Evolutionary conservation across 2,113 vertebrate genomes (phyloP).

Genomic region (Pheucticus melanocephalus): DNA sequence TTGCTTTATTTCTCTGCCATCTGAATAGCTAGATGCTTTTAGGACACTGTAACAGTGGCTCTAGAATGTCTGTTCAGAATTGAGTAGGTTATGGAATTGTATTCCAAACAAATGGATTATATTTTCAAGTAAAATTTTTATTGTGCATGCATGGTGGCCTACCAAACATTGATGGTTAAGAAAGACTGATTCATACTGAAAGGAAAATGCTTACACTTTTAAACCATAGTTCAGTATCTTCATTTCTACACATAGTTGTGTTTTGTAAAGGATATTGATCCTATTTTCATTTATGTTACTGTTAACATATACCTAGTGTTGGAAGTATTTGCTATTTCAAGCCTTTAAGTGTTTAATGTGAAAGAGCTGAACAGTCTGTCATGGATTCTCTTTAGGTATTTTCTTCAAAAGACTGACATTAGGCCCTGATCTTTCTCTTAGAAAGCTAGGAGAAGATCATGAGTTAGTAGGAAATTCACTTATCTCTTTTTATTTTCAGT

Average conservation of each 20-base stretch:
- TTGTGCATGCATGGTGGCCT: background rate
- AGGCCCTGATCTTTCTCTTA: background rate
- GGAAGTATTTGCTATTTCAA: background rate
- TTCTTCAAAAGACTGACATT: background rate
- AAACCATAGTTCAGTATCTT: background rate
- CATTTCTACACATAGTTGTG: background rate
- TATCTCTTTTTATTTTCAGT: background rate
- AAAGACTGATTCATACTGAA: background rate
- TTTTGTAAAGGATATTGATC: background rate
- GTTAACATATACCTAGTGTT: background rate
- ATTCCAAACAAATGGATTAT: background rate
- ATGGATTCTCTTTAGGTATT: background rate
- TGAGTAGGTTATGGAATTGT: background rate
- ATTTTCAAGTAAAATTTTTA: background rate
- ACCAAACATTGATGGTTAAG: background rate
- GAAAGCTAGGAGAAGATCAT: background rate
- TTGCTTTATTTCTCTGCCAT: background rate
- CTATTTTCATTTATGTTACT: background rate
- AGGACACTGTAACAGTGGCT: background rate
- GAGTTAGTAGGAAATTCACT: background rate
- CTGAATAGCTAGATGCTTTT: background rate
- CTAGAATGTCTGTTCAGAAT: background rate
- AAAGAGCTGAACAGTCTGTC: background rate
- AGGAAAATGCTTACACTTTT: background rate
- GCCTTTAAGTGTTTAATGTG: background rate